Percentiles rank a stretch among this genome's conserved stretches.
Evolutionary conservation across 2,888 invertebrate genomes (phyloP).

Genomic region (Lagria hirta): DNA sequence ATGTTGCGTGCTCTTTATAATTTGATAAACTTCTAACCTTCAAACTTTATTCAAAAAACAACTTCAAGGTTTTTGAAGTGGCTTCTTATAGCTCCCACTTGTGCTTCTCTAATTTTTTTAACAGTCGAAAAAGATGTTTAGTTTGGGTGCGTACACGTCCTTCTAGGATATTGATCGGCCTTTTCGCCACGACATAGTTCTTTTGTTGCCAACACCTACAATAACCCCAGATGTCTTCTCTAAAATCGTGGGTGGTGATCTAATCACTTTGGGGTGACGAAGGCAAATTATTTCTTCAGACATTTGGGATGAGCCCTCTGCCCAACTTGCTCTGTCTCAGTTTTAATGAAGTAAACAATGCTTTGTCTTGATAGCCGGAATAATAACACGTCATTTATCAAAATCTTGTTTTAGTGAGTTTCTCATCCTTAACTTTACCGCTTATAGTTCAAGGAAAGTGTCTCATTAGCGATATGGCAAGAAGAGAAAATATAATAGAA

Average conservation of each 20-base stretch:
- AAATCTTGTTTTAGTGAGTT: conserved; percentile 5
- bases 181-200: conserved; percentile 37
- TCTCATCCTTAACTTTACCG: no score
- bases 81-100: no score
- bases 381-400: conserved; percentile 26
- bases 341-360: conserved; percentile 18
- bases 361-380: conserved; percentile 4
- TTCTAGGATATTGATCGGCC: conserved; percentile 38
- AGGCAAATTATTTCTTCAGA: conserved; percentile 14
- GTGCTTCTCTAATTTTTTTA: no score
- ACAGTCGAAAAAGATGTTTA: conserved; percentile 23
- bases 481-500: no score
- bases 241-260: conserved; percentile 22
- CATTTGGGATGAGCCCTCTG: conserved; percentile 7
- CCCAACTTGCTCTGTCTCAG: not conserved
- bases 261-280: conserved; percentile 6
- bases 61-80: no score
- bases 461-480: no score
- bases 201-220: conserved; percentile 36
- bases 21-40: no score
- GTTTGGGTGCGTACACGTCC: conserved; percentile 31
- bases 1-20: no score
- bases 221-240: conserved; percentile 30
- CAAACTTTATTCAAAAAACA: no score
- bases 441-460: no score